These are phyloP conservation scores for Ooceraea biroi DNA, from an alignment of 1,140 invertebrate genomes.

Conservation along the genomic window DNA sequence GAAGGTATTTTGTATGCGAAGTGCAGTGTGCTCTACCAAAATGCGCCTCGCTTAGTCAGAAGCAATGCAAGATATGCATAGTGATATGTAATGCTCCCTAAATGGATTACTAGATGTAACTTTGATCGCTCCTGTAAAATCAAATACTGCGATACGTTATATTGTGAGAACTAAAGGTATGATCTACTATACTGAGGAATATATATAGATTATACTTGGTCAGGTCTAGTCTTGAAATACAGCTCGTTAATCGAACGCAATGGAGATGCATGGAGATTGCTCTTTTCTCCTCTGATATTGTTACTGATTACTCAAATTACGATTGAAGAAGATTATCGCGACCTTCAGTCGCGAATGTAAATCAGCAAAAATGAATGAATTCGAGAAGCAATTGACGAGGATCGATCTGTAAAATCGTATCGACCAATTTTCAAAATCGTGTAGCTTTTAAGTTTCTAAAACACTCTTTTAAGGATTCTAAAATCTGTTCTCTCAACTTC, in stretches of 20 bases:
- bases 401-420: neutral
- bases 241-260: conserved; percentile 30
- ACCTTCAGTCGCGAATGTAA: neutral
- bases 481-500: neutral
- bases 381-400: neutral
- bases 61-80: conserved; percentile 32
- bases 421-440: neutral
- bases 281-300: neutral
- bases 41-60: conserved; percentile 26
- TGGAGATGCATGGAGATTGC: neutral
- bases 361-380: conserved; percentile 5
- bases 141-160: conserved; percentile 10
- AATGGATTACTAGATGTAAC: conserved; percentile 26
- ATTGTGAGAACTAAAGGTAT: conserved; percentile 15
- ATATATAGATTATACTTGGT: conserved; percentile 33
- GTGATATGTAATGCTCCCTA: conserved; percentile 1
- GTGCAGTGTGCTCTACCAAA: neutral
- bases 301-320: neutral
- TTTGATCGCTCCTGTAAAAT: conserved; percentile 27
- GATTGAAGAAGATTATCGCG: neutral
- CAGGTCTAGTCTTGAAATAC: conserved; percentile 65
- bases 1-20: neutral
- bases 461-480: neutral
- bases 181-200: neutral
- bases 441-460: neutral